phyloP scores from a whole-genome alignment of 2,888 invertebrate species.

The Stratiomys singularior region DNA sequence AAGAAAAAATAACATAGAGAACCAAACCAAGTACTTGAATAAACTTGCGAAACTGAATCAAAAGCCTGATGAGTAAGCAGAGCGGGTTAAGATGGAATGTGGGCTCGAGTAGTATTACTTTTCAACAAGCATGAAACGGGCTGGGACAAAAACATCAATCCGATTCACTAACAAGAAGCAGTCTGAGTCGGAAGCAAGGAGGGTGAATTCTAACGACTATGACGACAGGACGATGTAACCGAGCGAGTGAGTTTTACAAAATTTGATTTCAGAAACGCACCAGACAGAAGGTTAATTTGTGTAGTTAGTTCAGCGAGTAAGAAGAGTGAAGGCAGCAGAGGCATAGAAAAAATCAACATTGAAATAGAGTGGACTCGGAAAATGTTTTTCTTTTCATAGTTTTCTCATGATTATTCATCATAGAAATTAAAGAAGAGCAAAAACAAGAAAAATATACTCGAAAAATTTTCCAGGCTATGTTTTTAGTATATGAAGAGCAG shows the following conservation, averaged over 20 bases:
- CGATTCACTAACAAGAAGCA: too few relatives aligned
- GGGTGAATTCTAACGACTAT: not conserved
- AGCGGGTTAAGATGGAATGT: too few relatives aligned
- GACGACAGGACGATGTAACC: slow-evolving; percentile 8
- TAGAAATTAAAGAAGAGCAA: not conserved
- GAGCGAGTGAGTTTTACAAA: slow-evolving; percentile 25
- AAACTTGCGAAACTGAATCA: slow-evolving; percentile 40
- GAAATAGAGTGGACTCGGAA: not conserved
- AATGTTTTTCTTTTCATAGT: slow-evolving; percentile 12
- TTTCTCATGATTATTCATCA: slow-evolving; percentile 18
- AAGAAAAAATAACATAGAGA: slow-evolving; percentile 25
- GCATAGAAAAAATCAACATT: not conserved
- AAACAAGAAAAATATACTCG: too few relatives aligned
- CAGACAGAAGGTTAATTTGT: slow-evolving; percentile 42
- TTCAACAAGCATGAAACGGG: not conserved
- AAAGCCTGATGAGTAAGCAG: not conserved
- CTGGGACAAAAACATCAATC: not conserved
- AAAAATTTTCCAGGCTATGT: not conserved
- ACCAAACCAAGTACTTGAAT: slow-evolving; percentile 37
- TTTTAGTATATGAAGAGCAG: not conserved
- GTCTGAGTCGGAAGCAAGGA: too few relatives aligned
- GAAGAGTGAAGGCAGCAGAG: not conserved
- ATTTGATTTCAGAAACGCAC: slow-evolving; percentile 40
- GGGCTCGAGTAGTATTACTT: not conserved
- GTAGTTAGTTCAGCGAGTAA: slow-evolving; percentile 8